phyloP scores from a whole-genome alignment of 2,797 vertebrate genomes.

The Oreochromis grahami region DNA sequence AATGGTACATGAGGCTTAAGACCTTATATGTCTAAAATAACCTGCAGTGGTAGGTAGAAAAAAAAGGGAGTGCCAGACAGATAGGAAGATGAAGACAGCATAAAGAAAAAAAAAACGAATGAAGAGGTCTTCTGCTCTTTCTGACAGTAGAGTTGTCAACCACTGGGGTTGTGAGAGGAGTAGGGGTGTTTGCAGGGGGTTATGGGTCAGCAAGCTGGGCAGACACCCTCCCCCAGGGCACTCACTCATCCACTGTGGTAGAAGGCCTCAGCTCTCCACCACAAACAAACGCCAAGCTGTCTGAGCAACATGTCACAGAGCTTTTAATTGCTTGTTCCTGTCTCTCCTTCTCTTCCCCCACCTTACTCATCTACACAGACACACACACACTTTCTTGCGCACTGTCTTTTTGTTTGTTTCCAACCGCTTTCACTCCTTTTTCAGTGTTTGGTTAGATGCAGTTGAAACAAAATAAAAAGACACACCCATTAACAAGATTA shows the following conservation, averaged over 20 bases:
- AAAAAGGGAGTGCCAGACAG: not conserved
- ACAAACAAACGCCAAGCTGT: constrained; percentile 77
- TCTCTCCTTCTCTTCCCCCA: constrained; percentile 36
- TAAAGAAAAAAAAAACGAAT: constrained; percentile 29
- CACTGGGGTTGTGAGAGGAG: constrained; percentile 60
- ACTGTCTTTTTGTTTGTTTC: constrained; percentile 5
- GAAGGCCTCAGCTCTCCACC: constrained; percentile 65
- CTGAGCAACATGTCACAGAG: constrained; percentile 71
- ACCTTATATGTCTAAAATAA: not conserved
- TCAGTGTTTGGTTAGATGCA: not conserved
- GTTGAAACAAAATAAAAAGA: not conserved
- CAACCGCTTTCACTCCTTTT: constrained; percentile 3
- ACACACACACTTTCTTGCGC: not conserved
- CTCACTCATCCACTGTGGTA: constrained; percentile 56
- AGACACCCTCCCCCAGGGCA: constrained; percentile 66
- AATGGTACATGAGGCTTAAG: not conserved
- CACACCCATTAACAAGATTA: not conserved
- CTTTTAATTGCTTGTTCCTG: constrained; percentile 80
- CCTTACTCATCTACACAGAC: not conserved
- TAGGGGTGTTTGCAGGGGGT: constrained; percentile 65
- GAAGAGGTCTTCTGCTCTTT: constrained; percentile 65
- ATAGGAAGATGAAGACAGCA: constrained; percentile 50
- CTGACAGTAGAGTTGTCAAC: constrained; percentile 73
- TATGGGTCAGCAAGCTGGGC: constrained; percentile 76
- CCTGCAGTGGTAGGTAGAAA: not conserved